Conservation (phyloP, 2,797 vertebrate genomes). For the Enoplosus armatus region DNA sequence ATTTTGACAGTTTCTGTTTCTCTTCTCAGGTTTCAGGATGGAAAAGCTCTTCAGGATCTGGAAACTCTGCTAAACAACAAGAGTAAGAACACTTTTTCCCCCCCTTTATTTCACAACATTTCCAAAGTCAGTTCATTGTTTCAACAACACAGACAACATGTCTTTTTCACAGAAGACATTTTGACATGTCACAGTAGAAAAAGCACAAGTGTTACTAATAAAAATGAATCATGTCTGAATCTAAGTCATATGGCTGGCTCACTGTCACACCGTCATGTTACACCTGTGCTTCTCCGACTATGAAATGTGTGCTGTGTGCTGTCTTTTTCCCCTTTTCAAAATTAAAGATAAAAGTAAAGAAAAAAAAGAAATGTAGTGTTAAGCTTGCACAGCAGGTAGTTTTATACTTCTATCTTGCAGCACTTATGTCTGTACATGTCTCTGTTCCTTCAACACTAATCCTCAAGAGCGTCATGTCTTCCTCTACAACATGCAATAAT, state of each 20-base stretch:
- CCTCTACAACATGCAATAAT: background rate
- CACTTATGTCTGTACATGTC: background rate
- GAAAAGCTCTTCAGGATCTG: conserved; percentile 74
- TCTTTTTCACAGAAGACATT: background rate
- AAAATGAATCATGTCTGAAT: background rate
- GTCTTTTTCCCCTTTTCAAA: background rate
- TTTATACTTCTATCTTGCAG: background rate
- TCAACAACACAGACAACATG: background rate
- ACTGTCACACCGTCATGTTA: too few species aligned
- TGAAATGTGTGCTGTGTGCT: background rate
- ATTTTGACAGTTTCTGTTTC: conserved; percentile 1
- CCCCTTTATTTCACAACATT: background rate
- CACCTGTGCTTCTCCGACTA: background rate
- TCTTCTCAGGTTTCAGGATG: conserved; percentile 69
- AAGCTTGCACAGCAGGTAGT: background rate
- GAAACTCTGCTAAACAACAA: conserved; percentile 80
- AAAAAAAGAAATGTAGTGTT: background rate
- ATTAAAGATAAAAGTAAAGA: background rate
- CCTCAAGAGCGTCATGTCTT: background rate
- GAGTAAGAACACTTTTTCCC: conserved; percentile 57
- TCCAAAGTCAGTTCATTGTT: background rate
- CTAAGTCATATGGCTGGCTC: background rate
- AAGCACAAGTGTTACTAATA: background rate
- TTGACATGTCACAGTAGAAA: background rate
- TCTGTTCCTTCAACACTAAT: background rate